These are phyloP conservation scores for Lymantria dispar DNA, from an alignment of 2,888 invertebrate species.

Conservation along the genomic window DNA sequence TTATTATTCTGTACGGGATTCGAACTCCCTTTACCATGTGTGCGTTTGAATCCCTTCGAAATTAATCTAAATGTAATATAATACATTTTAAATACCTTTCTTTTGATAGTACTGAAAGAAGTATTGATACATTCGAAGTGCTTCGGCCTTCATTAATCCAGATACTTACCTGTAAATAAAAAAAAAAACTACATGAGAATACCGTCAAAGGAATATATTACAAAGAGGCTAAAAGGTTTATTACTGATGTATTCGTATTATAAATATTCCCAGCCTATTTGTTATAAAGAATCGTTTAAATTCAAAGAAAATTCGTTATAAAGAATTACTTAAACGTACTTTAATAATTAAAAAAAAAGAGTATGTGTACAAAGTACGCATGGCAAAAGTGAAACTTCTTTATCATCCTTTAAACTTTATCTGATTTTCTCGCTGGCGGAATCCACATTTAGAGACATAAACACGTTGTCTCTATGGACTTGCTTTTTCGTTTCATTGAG, in stretches of 20 bases:
- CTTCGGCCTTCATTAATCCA: slow-evolving; percentile 1
- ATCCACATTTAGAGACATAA: too few species aligned
- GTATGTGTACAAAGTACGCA: too few species aligned
- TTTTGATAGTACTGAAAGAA: background rate
- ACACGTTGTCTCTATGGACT: too few species aligned
- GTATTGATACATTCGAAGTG: background rate
- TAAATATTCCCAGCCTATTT: background rate
- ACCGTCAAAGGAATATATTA: slow-evolving; percentile 4
- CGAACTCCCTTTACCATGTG: too few species aligned
- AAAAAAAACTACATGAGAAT: slow-evolving; percentile 13
- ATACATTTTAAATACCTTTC: background rate
- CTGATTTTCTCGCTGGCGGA: too few species aligned
- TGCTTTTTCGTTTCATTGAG: too few species aligned
- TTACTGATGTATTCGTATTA: slow-evolving; percentile 4
- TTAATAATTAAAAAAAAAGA: slow-evolving; percentile 15
- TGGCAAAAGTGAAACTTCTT: too few species aligned
- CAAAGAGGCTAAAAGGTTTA: slow-evolving; percentile 4
- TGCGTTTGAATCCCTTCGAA: too few species aligned
- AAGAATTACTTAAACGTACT: background rate
- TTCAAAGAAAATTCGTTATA: slow-evolving; percentile 1
- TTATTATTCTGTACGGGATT: too few species aligned
- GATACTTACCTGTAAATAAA: slow-evolving; percentile 56
- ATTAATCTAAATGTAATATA: background rate
- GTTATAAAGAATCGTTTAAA: background rate
- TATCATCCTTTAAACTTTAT: too few species aligned